A percentile compares a stretch with the other conserved stretches of the same genome.
Evolutionary conservation across 2,113 vertebrate genomes (phyloP).

Genomic region (Oxygymnocypris stewartii): DNA sequence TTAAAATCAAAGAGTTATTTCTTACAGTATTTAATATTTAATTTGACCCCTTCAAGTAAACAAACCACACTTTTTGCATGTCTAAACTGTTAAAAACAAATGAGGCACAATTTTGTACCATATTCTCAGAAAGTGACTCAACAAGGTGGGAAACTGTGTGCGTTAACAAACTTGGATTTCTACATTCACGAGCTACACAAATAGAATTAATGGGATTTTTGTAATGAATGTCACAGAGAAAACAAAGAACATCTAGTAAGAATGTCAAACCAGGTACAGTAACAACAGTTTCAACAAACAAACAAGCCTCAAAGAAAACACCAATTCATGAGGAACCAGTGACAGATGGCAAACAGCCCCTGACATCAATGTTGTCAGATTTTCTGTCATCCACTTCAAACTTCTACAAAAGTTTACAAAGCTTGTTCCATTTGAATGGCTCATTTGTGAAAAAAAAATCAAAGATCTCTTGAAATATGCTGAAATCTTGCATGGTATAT

Average conservation of each 20-base stretch:
- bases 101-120: neutral
- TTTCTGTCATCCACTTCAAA: constrained; percentile 33
- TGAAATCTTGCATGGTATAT: neutral
- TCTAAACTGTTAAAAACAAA: neutral
- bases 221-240: constrained; percentile 16
- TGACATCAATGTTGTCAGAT: constrained; percentile 20
- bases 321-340: constrained; percentile 16
- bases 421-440: constrained; percentile 2
- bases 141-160: neutral
- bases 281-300: constrained; percentile 1
- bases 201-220: constrained; percentile 1
- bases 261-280: constrained; percentile 31
- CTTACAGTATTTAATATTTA: neutral
- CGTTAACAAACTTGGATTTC: neutral
- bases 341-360: constrained; percentile 38
- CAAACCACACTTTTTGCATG: neutral
- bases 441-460: constrained; percentile 23
- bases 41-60: neutral
- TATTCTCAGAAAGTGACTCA: no score
- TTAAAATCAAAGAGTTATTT: no score
- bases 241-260: no score
- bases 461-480: constrained; percentile 1
- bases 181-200: neutral
- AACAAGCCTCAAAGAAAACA: constrained; percentile 35
- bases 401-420: constrained; percentile 27